phyloP scores from a whole-genome alignment of 1,140 invertebrate species.

The Vollenhovia emeryi region DNA sequence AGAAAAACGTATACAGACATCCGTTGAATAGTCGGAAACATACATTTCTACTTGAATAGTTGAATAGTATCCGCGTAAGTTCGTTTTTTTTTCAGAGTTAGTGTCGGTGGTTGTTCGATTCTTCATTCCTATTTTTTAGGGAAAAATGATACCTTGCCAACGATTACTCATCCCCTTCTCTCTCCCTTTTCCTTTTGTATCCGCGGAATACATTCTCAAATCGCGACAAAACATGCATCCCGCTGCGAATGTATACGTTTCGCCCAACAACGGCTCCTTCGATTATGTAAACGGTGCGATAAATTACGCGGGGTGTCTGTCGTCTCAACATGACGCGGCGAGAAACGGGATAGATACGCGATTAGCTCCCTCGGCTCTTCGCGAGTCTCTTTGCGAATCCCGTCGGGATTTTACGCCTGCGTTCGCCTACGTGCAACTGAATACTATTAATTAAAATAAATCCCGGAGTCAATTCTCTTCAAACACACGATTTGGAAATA shows the following conservation, averaged over 20 bases:
- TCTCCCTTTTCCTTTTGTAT: constrained; percentile 21
- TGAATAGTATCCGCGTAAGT: neutral
- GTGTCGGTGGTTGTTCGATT: constrained; percentile 6
- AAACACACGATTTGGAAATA: neutral
- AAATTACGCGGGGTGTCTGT: constrained; percentile 48
- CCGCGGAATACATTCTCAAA: constrained; percentile 17
- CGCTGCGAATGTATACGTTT: constrained; percentile 41
- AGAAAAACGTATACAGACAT: neutral
- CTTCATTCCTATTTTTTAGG: constrained; percentile 33
- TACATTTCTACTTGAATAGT: neutral
- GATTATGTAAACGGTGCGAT: constrained; percentile 57
- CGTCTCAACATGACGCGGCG: constrained; percentile 39
- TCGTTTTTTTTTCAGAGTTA: constrained; percentile 6
- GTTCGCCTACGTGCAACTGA: neutral
- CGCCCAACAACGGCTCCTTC: constrained; percentile 45
- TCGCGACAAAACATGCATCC: constrained; percentile 29
- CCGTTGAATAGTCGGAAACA: neutral
- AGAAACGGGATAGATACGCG: constrained; percentile 47
- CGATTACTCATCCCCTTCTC: constrained; percentile 34
- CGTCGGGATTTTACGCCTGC: neutral
- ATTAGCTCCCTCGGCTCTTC: constrained; percentile 37
- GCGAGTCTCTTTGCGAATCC: constrained; percentile 24
- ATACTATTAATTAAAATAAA: constrained; percentile 35
- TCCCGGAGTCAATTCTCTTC: neutral
- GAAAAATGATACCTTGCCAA: constrained; percentile 15